These are phyloP conservation scores for Diploptera punctata DNA, from an alignment of 2,888 invertebrate genomes.

Conservation along the genomic window DNA sequence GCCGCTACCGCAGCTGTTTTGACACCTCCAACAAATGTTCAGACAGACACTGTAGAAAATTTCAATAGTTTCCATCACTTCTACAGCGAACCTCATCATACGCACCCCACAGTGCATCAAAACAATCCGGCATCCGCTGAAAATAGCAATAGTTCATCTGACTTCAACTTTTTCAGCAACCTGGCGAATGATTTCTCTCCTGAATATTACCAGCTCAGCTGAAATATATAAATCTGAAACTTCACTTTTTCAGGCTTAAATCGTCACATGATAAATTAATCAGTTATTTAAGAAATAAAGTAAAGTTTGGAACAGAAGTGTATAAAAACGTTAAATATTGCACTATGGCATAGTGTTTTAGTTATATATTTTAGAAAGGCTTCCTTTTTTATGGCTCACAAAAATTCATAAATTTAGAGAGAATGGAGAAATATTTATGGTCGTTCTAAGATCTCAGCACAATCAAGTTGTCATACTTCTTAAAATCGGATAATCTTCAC, in stretches of 20 bases:
- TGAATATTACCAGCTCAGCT: conserved; percentile 84
- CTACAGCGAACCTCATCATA: conserved; percentile 59
- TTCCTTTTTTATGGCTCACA: background rate
- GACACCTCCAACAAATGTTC: conserved; percentile 65
- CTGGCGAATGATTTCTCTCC: conserved; percentile 92
- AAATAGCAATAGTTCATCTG: conserved; percentile 91
- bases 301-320: no score
- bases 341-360: conserved; percentile 1
- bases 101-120: conserved; percentile 48
- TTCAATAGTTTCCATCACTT: conserved; percentile 66
- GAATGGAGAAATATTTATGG: background rate
- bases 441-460: background rate
- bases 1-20: conserved; percentile 59
- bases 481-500: background rate
- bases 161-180: conserved; percentile 92
- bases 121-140: conserved; percentile 63
- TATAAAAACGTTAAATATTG: background rate
- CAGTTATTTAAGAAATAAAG: no score
- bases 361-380: conserved; percentile 2
- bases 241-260: no score
- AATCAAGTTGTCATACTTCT: background rate
- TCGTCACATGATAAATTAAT: no score
- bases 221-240: conserved; percentile 49
- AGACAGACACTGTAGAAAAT: conserved; percentile 56
- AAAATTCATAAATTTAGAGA: background rate